These are phyloP conservation scores for Machimus atricapillus DNA, from an alignment of 2,888 invertebrate genomes.

Conservation along the genomic window DNA sequence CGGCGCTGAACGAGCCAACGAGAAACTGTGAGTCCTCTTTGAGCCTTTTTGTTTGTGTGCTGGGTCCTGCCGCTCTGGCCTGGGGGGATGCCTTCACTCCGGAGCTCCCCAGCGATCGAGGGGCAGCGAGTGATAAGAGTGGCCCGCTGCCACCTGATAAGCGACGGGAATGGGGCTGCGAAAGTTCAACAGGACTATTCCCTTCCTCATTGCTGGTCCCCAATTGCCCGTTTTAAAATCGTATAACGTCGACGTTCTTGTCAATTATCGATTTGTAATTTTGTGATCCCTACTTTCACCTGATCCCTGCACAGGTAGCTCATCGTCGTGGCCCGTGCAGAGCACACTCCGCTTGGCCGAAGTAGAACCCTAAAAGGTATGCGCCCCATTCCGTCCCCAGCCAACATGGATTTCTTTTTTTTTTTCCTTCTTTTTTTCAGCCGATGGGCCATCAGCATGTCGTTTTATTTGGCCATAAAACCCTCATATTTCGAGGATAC, in stretches of 20 bases:
- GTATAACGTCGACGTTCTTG: not conserved
- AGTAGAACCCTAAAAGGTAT: not conserved
- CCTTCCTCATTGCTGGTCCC: not conserved
- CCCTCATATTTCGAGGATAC: not conserved
- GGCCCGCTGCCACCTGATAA: not conserved
- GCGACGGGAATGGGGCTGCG: not conserved
- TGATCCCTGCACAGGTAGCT: slow-evolving; percentile 15
- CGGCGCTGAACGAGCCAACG: slow-evolving; percentile 6
- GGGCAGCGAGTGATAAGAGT: not conserved
- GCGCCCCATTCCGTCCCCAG: not conserved
- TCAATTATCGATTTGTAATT: slow-evolving; percentile 33
- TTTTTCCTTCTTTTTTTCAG: not conserved
- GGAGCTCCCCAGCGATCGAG: not conserved
- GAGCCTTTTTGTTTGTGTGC: not conserved
- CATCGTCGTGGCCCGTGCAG: not conserved
- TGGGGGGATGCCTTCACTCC: not conserved
- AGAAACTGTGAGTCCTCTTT: slow-evolving; percentile 6
- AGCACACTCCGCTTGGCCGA: not conserved
- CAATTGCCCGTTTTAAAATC: not conserved
- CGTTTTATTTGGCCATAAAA: slow-evolving; percentile 13
- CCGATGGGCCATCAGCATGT: not conserved
- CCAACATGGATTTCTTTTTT: not conserved
- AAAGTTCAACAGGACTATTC: slow-evolving; percentile 9
- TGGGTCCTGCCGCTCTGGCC: not conserved
- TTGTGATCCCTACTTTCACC: slow-evolving; percentile 1